Conservation (phyloP, 2,888 invertebrate genomes). For the Onchidella celtica region DNA sequence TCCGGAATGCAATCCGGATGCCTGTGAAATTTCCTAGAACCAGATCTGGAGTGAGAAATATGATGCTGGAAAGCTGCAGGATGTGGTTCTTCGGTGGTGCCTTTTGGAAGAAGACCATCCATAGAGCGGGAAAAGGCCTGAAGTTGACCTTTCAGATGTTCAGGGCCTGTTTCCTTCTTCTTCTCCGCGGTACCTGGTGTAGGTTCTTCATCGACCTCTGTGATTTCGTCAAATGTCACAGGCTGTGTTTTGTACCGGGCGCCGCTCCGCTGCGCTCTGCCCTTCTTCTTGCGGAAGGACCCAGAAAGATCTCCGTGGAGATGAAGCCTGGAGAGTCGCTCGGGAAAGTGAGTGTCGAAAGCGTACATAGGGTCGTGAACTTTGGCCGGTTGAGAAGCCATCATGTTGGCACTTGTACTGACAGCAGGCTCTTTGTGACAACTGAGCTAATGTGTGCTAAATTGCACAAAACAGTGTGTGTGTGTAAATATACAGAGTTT, state of each 20-base stretch:
- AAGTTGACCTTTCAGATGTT: slow-evolving; percentile 66
- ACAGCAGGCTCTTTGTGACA: neutral
- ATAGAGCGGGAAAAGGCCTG: slow-evolving; percentile 78
- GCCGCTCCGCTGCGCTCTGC: slow-evolving; percentile 81
- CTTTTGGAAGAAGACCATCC: slow-evolving; percentile 75
- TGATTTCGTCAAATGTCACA: slow-evolving; percentile 88
- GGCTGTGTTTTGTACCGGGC: slow-evolving; percentile 86
- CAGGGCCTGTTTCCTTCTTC: slow-evolving; percentile 3
- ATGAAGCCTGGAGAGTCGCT: slow-evolving; percentile 85
- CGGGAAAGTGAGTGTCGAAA: slow-evolving; percentile 87
- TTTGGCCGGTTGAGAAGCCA: slow-evolving; percentile 51
- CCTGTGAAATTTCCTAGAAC: slow-evolving; percentile 44
- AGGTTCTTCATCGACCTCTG: slow-evolving; percentile 83
- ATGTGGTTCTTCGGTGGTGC: neutral
- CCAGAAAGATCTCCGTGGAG: slow-evolving; percentile 71
- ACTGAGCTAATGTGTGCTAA: neutral
- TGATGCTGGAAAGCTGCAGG: neutral
- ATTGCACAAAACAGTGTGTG: too few relatives aligned
- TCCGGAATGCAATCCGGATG: slow-evolving; percentile 53
- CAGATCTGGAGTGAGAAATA: slow-evolving; percentile 36
- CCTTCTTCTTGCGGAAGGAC: slow-evolving; percentile 82
- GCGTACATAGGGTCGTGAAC: slow-evolving; percentile 76
- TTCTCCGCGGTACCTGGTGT: slow-evolving; percentile 56
- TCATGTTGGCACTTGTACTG: neutral
- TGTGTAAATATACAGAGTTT: too few relatives aligned